Evolutionary conservation across 2,797 vertebrate species (phyloP).

Genomic region (Acanthopagrus latus): DNA sequence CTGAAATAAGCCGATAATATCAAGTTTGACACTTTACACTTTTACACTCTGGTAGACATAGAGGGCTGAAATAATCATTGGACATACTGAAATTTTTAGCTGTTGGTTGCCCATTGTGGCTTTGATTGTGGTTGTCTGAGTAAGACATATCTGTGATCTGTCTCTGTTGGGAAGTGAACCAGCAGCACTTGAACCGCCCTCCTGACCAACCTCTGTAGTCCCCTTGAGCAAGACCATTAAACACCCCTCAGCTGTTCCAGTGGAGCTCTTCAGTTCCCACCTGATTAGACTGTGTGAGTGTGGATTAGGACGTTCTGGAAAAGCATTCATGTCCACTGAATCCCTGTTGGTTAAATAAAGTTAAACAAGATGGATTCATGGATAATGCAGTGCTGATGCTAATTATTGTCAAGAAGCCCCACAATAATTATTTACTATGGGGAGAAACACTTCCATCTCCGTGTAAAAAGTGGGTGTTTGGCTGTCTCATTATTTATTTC

Average conservation of each 20-base stretch:
- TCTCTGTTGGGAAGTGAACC: conserved; percentile 5
- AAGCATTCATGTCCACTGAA: conserved; percentile 4
- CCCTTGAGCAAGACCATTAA: conserved; percentile 20
- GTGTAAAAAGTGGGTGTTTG: conserved; percentile 31
- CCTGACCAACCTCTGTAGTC: conserved; percentile 8
- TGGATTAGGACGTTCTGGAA: neutral
- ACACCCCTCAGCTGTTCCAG: neutral
- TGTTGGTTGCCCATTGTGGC: too few species aligned
- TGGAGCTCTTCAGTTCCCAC: conserved; percentile 6
- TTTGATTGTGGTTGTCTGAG: too few species aligned
- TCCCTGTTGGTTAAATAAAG: neutral
- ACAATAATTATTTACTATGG: conserved; percentile 21
- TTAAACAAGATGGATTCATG: conserved; percentile 3
- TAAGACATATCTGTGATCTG: too few species aligned
- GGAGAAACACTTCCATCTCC: conserved; percentile 13
- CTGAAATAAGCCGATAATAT: too few species aligned
- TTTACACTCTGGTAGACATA: too few species aligned
- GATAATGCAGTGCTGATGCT: neutral
- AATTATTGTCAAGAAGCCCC: conserved; percentile 1
- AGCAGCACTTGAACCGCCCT: conserved; percentile 20
- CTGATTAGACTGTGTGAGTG: neutral
- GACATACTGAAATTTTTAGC: too few species aligned
- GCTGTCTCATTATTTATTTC: conserved; percentile 30
- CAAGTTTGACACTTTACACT: too few species aligned
- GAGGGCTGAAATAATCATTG: too few species aligned